These are phyloP conservation scores for Porites rus DNA, from an alignment of 92 coral and sea anemone species.

Conservation along the genomic window DNA sequence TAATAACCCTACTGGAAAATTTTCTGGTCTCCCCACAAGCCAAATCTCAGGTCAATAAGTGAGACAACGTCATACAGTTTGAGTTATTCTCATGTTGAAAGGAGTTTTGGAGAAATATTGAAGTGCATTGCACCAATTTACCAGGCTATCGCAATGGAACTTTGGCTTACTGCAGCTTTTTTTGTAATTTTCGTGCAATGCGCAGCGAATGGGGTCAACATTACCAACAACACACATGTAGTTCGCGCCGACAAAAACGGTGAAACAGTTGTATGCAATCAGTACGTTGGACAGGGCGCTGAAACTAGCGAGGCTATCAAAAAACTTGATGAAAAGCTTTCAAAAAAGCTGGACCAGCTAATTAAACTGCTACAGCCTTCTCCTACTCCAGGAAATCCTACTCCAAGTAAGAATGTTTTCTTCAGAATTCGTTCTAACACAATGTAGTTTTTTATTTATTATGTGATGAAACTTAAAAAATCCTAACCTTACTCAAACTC, in stretches of 20 bases:
- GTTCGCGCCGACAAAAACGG: neutral
- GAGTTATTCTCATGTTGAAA: too few relatives aligned
- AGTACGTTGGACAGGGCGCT: neutral
- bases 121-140: too few relatives aligned
- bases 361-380: neutral
- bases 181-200: neutral
- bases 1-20: too few relatives aligned
- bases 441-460: too few relatives aligned
- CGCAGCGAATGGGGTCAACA: neutral
- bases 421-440: too few relatives aligned
- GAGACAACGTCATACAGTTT: too few relatives aligned
- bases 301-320: constrained; percentile 1
- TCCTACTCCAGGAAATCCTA: neutral
- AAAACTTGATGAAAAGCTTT: neutral
- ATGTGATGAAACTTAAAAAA: too few relatives aligned
- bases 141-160: neutral
- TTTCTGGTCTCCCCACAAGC: too few relatives aligned
- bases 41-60: too few relatives aligned
- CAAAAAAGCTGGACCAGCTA: neutral
- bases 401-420: too few relatives aligned
- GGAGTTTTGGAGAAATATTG: too few relatives aligned
- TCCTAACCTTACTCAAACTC: too few relatives aligned
- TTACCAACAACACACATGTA: neutral
- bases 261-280: neutral
- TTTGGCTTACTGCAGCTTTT: neutral